Evolutionary conservation across 2,888 invertebrate genomes (phyloP).

Genomic region (Hartigia nigra): DNA sequence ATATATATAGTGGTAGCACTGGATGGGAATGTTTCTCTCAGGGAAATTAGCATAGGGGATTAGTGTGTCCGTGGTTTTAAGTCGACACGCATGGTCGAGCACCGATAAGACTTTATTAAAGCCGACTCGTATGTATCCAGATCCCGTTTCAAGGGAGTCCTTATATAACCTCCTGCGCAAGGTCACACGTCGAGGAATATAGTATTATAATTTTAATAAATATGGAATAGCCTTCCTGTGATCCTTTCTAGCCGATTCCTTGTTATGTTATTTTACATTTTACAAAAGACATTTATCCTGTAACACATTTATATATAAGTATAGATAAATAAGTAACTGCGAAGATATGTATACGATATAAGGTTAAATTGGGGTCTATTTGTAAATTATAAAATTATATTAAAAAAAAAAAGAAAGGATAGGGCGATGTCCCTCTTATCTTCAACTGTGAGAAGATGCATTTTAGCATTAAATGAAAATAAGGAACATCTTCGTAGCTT

Average conservation of each 20-base stretch:
- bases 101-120: conserved; percentile 63
- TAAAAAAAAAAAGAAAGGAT: not conserved
- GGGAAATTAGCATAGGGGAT: conserved; percentile 56
- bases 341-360: not conserved
- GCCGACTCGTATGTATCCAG: conserved; percentile 48
- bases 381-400: not conserved
- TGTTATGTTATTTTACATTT: not conserved
- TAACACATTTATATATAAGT: not conserved
- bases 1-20: not conserved
- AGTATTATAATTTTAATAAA: conserved; percentile 16
- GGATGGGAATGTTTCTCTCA: not conserved
- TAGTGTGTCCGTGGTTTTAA: conserved; percentile 54
- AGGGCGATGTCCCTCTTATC: not conserved
- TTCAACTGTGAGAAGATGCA: not conserved
- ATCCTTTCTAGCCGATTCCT: not conserved
- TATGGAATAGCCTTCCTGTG: conserved; percentile 1
- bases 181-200: conserved; percentile 19
- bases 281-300: not conserved
- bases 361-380: not conserved
- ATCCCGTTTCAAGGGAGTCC: conserved; percentile 19
- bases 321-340: not conserved
- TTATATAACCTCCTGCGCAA: not conserved
- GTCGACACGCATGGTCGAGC: conserved; percentile 58
- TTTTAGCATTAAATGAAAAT: not conserved
- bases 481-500: not conserved